phyloP scores from a whole-genome alignment of 2,113 vertebrate species.

The Hemiprocne comata region DNA sequence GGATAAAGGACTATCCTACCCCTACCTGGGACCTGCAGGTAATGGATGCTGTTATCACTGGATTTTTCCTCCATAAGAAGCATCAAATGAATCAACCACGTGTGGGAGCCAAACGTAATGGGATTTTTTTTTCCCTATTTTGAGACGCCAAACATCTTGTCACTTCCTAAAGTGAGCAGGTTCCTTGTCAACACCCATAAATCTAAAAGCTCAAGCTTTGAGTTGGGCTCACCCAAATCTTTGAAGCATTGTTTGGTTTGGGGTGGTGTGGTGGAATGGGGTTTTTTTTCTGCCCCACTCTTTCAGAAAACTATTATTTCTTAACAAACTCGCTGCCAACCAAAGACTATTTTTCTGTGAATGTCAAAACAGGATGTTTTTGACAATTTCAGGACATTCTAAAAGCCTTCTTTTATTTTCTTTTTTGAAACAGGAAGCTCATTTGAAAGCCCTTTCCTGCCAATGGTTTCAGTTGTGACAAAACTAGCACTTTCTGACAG shows the following conservation, averaged over 20 bases:
- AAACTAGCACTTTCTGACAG: neutral
- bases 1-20: neutral
- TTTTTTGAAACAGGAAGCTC: slow-evolving; percentile 58
- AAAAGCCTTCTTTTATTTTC: neutral
- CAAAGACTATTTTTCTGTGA: slow-evolving; percentile 32
- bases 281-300: accelerated
- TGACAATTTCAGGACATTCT: slow-evolving; percentile 49
- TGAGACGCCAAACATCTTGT: neutral
- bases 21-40: neutral
- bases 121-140: neutral
- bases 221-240: neutral
- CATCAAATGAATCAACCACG: neutral
- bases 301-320: neutral
- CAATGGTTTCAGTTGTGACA: slow-evolving; percentile 2
- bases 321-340: neutral
- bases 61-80: neutral
- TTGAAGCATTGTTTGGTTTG: neutral
- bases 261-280: neutral
- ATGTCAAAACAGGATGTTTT: slow-evolving; percentile 71
- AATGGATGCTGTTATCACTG: accelerated
- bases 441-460: slow-evolving; percentile 49
- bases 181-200: neutral
- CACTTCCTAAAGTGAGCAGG: neutral
- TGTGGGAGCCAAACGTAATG: accelerated
- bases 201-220: neutral